phyloP scores from a whole-genome alignment of 2,888 invertebrate genomes.

The Lasius platythorax region DNA sequence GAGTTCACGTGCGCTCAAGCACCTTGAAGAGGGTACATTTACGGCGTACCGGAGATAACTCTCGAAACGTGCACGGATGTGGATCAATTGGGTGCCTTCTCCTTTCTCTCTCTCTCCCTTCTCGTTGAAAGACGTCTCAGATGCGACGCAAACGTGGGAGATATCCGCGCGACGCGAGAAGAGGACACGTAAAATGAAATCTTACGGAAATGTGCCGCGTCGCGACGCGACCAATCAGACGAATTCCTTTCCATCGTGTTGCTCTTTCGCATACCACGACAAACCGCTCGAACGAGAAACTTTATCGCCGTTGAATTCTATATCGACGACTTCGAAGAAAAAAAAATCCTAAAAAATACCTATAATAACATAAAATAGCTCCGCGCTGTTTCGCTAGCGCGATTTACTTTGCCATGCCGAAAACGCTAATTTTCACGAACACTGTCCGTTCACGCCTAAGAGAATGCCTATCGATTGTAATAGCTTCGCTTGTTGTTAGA shows the following conservation, averaged over 20 bases:
- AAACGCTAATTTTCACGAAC: neutral
- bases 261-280: conserved; percentile 6
- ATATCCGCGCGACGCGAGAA: conserved; percentile 8
- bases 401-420: neutral
- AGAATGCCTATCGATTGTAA: conserved; percentile 27
- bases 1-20: conserved; percentile 67
- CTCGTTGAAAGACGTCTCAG: conserved; percentile 22
- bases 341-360: neutral
- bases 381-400: neutral
- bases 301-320: neutral
- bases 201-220: conserved; percentile 40
- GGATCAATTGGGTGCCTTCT: conserved; percentile 65
- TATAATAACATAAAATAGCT: neutral
- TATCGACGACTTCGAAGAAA: neutral
- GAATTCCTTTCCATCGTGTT: conserved; percentile 2
- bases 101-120: neutral
- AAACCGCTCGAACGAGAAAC: neutral
- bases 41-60: conserved; percentile 69
- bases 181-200: conserved; percentile 40
- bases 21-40: conserved; percentile 70
- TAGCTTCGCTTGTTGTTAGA: conserved; percentile 22
- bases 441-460: neutral
- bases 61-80: conserved; percentile 64
- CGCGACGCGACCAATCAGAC: conserved; percentile 10
- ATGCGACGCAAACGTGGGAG: conserved; percentile 3